Base-by-base conservation (phyloP, 2,888 invertebrate species). In the Drosophila mulleri region DNA sequence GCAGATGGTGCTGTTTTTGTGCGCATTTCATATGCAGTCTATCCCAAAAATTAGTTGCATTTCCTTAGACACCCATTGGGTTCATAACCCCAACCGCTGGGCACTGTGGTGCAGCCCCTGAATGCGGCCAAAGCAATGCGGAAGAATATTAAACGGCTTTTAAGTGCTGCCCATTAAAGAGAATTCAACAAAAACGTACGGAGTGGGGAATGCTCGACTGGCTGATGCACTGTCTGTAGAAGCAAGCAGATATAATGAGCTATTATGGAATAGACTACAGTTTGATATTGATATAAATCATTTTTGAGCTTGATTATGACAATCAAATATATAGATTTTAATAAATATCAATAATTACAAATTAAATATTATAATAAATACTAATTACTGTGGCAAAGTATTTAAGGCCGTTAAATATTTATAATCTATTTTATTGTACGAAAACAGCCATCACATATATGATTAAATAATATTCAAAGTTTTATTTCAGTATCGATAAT, bases 91-190 rank as follows among this genome's bases (percentile, higher is more conserved):
- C 61, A 75, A 54, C 77, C 75, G 52, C 72, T 73, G 65, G 63
- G 64, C 59, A 64, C 63, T 65, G 75, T 67, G 80, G 66, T 67
- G 72, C 78, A 75, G 69, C 71, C 83, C 72, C 83, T 72, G 84
- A 84, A 84, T 84, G 89, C 84, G 84, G 89, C 89, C 89, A 84
- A 77, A 84, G 84, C 89, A 84, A 89, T 84, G 84, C 84, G 84
- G 84, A 84, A 84, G 84, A 84, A 84, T 84, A 84, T 84, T 89
- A 84, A 84, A 82, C 89, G 87, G 66, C 71, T 81, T 89, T 89
- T 89, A 89, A 89, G 84, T 82, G 83, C 71, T 83, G 71, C 79
- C 76, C 69, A 86, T 76, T 72, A 75, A 67, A 79, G 67, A 57
- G 62, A 72, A 54, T 53, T 54, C 11, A 53, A 39, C 48, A 20